Percentiles rank a stretch among this genome's conserved stretches.
phyloP scores from a whole-genome alignment of 37 sponge, comb jelly and placozoan genomes.

The Beroe ovata region DNA sequence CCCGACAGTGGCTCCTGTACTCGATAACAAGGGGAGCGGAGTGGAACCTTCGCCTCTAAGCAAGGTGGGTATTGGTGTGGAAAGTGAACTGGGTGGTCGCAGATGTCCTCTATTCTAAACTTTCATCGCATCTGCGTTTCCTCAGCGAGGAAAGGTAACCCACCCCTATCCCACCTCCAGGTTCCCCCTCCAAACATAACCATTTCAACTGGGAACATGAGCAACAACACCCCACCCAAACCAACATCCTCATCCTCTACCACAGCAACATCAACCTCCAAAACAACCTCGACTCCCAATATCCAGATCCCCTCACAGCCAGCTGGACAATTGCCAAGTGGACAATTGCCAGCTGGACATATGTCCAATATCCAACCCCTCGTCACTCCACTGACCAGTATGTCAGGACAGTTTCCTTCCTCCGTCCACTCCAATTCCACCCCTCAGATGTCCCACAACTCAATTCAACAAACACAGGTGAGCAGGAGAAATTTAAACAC shows the following conservation, averaged over 20 bases:
- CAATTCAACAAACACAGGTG: background rate
- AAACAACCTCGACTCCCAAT: background rate
- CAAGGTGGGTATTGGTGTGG: slow-evolving; percentile 32
- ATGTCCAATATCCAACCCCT: background rate
- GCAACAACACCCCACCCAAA: slow-evolving; percentile 5
- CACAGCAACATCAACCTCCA: background rate
- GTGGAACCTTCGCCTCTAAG: slow-evolving; percentile 42
- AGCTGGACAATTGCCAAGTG: background rate
- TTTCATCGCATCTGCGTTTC: too few species aligned
- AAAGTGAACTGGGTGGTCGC: too few species aligned
- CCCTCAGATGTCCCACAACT: background rate
- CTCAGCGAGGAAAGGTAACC: too few species aligned
- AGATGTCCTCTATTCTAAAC: too few species aligned
- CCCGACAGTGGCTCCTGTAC: background rate
- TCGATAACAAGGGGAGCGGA: background rate
- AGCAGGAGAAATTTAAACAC: background rate
- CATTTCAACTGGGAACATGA: slow-evolving; percentile 45
- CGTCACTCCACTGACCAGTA: background rate
- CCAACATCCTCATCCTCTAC: background rate
- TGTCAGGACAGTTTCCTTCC: too few species aligned
- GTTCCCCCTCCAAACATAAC: slow-evolving; percentile 57
- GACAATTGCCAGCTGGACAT: background rate
- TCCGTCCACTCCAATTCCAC: background rate
- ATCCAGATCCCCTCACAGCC: slow-evolving; percentile 24
- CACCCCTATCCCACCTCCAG: slow-evolving; percentile 1